These are phyloP conservation scores for Strigamia crassipes DNA, from an alignment of 2,888 invertebrate species.

Conservation along the genomic window DNA sequence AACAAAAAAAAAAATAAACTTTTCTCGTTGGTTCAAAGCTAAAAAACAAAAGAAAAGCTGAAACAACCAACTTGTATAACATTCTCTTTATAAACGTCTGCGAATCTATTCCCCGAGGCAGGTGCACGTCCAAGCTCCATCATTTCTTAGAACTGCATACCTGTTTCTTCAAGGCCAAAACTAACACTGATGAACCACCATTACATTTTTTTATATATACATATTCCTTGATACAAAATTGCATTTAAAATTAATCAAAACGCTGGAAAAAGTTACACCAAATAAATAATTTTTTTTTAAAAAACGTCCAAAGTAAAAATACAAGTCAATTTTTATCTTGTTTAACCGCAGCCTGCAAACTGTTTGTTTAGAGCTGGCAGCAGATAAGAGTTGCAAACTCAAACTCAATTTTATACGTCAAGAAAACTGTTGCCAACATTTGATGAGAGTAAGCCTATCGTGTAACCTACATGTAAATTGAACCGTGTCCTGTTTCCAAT, in stretches of 20 bases:
- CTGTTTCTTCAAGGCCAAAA: slow-evolving; percentile 21
- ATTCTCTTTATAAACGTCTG: neutral
- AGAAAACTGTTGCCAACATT: neutral
- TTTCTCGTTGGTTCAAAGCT: neutral
- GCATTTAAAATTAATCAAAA: no score
- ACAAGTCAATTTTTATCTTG: neutral
- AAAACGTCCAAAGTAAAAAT: neutral
- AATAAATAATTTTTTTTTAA: neutral
- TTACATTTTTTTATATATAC: neutral
- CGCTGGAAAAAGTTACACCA: no score
- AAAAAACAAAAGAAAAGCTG: neutral
- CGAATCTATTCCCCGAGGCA: slow-evolving; percentile 1
- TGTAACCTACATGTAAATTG: slow-evolving; percentile 1
- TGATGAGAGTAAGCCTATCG: slow-evolving; percentile 17
- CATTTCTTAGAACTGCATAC: slow-evolving; percentile 5
- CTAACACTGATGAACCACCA: neutral
- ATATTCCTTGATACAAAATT: no score
- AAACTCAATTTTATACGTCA: neutral
- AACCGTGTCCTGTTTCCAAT: slow-evolving; percentile 16
- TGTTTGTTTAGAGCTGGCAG: neutral
- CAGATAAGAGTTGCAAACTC: neutral
- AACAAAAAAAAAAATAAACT: neutral
- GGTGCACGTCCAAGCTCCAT: neutral
- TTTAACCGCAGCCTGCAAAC: slow-evolving; percentile 2
- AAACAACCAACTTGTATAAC: neutral